Evolutionary conservation across 2,888 invertebrate species (phyloP).

Genomic region (Marronus borbonicus): DNA sequence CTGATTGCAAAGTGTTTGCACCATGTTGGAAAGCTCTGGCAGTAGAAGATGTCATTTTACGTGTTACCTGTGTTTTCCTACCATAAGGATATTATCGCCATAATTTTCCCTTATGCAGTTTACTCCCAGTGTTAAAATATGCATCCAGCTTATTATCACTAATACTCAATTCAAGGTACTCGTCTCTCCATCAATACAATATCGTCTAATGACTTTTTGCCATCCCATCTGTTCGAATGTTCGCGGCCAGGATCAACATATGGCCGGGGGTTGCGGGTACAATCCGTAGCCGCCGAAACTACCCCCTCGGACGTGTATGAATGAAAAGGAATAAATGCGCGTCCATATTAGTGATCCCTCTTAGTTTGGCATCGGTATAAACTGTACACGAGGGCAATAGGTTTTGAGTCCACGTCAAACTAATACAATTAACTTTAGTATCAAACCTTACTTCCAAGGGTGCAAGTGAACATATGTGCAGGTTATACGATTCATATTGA

Average conservation of each 20-base stretch:
- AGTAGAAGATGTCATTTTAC: too few species aligned
- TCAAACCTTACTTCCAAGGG: constrained; percentile 64
- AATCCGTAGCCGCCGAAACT: constrained; percentile 62
- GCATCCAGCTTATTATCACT: constrained; percentile 47
- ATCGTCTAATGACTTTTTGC: constrained; percentile 71
- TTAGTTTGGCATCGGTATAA: constrained; percentile 59
- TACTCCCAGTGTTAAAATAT: constrained; percentile 11
- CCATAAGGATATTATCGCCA: too few species aligned
- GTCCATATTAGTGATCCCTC: constrained; percentile 68
- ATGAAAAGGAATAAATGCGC: constrained; percentile 69
- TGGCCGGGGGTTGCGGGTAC: constrained; percentile 65
- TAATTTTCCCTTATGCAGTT: too few species aligned
- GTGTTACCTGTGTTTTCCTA: too few species aligned
- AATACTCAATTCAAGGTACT: constrained; percentile 64
- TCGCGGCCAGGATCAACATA: constrained; percentile 70
- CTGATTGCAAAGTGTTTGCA: too few species aligned
- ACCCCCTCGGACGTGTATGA: constrained; percentile 65
- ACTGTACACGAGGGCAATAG: constrained; percentile 61
- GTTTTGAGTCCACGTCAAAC: constrained; percentile 58
- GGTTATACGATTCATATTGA: constrained; percentile 71
- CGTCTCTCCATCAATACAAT: constrained; percentile 67
- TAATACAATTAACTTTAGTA: constrained; percentile 38
- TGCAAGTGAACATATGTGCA: constrained; percentile 70
- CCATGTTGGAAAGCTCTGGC: too few species aligned
- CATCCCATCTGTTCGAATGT: constrained; percentile 71